phyloP scores from a whole-genome alignment of 2,888 invertebrate genomes.

The Apodemia duryi region DNA sequence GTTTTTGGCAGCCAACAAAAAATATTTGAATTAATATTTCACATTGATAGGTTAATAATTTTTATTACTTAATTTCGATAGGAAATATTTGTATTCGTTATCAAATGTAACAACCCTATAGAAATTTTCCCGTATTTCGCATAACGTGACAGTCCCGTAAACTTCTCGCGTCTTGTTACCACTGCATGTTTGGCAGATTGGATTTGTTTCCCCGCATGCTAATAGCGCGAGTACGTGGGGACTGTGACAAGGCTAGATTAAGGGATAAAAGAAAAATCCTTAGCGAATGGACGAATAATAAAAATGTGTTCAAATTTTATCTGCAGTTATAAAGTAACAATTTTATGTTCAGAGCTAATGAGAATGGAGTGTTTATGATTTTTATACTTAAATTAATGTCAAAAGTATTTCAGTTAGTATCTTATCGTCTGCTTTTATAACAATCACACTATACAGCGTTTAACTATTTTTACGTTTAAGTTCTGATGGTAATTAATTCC shows the following conservation, averaged over 20 bases:
- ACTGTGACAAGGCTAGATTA: slow-evolving; percentile 48
- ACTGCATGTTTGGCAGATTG: slow-evolving; percentile 65
- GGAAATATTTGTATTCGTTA: not conserved
- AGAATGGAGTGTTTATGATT: no score
- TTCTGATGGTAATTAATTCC: no score
- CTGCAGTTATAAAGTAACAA: not conserved
- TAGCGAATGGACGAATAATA: slow-evolving; percentile 26
- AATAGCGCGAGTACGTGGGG: slow-evolving; percentile 54
- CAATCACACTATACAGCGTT: no score
- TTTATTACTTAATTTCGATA: not conserved
- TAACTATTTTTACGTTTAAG: no score
- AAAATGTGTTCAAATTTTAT: slow-evolving; percentile 22
- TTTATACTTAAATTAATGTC: no score
- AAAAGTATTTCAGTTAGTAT: no score
- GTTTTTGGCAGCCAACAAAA: no score
- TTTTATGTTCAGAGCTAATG: not conserved
- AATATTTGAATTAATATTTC: no score
- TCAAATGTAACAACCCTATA: not conserved
- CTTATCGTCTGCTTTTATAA: no score
- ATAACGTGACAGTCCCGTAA: slow-evolving; percentile 59
- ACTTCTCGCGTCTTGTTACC: slow-evolving; percentile 64
- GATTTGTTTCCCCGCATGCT: slow-evolving; percentile 69
- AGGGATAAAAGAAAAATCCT: slow-evolving; percentile 38
- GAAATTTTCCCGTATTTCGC: slow-evolving; percentile 22
- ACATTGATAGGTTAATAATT: no score